A percentile compares a stretch with the other conserved stretches of the same genome.
Conservation (phyloP, 2,113 vertebrate species). For the Cheilinus undulatus region DNA sequence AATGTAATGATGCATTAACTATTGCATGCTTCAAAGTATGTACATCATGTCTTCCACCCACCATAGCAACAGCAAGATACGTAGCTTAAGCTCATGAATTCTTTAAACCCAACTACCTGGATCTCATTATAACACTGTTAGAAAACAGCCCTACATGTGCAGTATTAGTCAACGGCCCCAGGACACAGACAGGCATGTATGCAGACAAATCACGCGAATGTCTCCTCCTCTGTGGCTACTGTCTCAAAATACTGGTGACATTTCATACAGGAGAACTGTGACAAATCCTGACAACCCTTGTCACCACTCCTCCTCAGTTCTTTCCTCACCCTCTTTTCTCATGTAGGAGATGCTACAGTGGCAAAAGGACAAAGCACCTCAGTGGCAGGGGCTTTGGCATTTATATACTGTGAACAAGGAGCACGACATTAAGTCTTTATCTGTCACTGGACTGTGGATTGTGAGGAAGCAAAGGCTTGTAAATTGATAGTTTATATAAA, state of each 20-base stretch:
- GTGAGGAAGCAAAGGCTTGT: neutral
- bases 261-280: constrained; percentile 57
- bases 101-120: constrained; percentile 49
- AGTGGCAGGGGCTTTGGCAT: constrained; percentile 47
- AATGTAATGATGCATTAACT: neutral
- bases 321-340: constrained; percentile 32
- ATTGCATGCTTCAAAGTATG: neutral
- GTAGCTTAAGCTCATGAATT: constrained; percentile 49
- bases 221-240: constrained; percentile 49
- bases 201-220: constrained; percentile 53
- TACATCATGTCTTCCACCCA: constrained; percentile 16
- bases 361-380: constrained; percentile 58
- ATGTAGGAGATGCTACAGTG: constrained; percentile 54
- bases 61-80: constrained; percentile 38
- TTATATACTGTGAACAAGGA: constrained; percentile 37
- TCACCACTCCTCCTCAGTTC: constrained; percentile 36
- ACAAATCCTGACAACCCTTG: constrained; percentile 67
- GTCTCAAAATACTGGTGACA: constrained; percentile 54
- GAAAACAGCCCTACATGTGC: constrained; percentile 41
- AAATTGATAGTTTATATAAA: too few relatives aligned
- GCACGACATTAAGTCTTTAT: constrained; percentile 47
- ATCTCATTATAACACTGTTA: constrained; percentile 53
- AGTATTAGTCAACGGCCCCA: constrained; percentile 43
- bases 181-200: constrained; percentile 41
- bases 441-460: constrained; percentile 3